A percentile compares a stretch with the other conserved stretches of the same genome.
These are phyloP conservation scores for Anabacerthia variegaticeps DNA, from an alignment of 2,797 vertebrate species.

Conservation along the genomic window DNA sequence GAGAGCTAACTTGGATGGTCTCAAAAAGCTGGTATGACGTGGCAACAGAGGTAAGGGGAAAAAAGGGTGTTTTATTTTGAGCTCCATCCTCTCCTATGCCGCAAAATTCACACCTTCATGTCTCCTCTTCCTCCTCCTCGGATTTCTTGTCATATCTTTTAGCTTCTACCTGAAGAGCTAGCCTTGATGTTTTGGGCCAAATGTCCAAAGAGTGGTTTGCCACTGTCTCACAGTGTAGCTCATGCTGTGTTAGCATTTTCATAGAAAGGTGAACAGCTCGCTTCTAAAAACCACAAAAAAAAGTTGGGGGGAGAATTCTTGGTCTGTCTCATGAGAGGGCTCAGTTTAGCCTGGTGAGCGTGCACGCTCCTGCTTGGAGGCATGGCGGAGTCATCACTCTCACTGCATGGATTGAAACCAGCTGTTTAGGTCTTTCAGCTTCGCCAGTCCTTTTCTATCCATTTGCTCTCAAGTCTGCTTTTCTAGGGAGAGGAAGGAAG, in stretches of 20 bases:
- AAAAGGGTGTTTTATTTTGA: neutral
- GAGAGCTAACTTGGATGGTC: neutral
- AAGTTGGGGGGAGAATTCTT: neutral
- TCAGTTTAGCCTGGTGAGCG: neutral
- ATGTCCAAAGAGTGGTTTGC: neutral
- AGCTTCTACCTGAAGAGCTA: neutral
- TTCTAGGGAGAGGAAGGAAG: neutral
- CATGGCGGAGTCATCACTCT: neutral
- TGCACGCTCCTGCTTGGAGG: accelerated
- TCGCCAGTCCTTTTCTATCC: neutral
- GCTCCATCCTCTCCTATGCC: neutral
- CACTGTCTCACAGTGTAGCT: neutral
- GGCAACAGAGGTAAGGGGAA: neutral
- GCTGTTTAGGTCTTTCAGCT: neutral
- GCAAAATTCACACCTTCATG: neutral
- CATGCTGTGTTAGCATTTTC: neutral
- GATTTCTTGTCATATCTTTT: accelerated
- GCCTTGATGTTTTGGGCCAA: neutral
- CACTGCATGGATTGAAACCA: neutral
- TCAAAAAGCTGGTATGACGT: neutral
- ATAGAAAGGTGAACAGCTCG: neutral
- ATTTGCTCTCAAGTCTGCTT: neutral
- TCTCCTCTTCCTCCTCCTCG: neutral
- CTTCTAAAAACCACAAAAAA: neutral
- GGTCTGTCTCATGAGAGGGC: accelerated